Evolutionary conservation across 2,888 invertebrate species (phyloP).

Genomic region (Mongoloraphidia duomilia): DNA sequence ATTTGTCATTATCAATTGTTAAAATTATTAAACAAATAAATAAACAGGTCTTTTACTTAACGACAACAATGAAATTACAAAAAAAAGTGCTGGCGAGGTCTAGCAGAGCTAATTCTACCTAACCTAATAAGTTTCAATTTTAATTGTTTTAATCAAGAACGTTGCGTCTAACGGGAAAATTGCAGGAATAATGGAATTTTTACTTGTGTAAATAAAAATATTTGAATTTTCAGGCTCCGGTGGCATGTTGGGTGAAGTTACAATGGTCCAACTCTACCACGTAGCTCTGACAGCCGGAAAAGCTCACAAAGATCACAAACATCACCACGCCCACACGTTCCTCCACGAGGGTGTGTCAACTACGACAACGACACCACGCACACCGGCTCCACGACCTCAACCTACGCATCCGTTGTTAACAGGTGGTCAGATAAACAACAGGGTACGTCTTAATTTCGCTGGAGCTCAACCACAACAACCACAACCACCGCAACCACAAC

Average conservation of each 20-base stretch:
- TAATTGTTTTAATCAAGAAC: too few species aligned
- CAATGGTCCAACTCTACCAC: constrained; percentile 65
- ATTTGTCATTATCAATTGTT: too few species aligned
- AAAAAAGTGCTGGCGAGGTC: too few species aligned
- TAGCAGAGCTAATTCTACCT: too few species aligned
- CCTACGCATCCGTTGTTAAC: constrained; percentile 39
- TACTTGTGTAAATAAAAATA: not conserved
- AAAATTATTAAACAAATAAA: too few species aligned
- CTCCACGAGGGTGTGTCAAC: constrained; percentile 54
- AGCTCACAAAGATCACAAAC: constrained; percentile 76
- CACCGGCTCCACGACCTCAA: constrained; percentile 36
- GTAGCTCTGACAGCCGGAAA: constrained; percentile 74
- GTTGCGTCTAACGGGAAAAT: too few species aligned
- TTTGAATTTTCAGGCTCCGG: constrained; percentile 35
- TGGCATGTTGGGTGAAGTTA: constrained; percentile 59
- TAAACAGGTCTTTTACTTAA: too few species aligned
- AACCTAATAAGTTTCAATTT: too few species aligned
- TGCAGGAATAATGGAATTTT: too few species aligned
- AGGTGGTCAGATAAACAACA: constrained; percentile 47
- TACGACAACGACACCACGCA: constrained; percentile 42
- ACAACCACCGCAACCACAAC: constrained; percentile 25
- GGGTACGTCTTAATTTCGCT: constrained; percentile 37
- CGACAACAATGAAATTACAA: too few species aligned
- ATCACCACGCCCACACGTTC: constrained; percentile 71
- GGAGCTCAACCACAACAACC: constrained; percentile 25